Base-by-base conservation (phyloP, 2,113 vertebrate species). In the Nibea coibor region DNA sequence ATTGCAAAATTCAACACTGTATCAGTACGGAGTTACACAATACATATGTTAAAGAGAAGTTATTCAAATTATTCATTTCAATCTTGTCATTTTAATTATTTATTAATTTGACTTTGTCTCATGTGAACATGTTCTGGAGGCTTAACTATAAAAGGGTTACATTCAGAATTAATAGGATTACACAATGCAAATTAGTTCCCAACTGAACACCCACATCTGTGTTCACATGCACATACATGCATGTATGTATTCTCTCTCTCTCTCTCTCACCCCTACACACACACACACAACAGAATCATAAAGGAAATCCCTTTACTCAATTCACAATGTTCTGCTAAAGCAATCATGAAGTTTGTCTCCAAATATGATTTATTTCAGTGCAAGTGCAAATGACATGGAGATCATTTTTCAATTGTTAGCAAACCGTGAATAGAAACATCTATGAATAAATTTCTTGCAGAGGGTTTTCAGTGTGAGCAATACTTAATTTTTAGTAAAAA, bases 71-170 rank as follows among this genome's bases (percentile, higher is more conserved):
- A 39, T 68, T 73, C 9, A 43, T 59, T 22, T 28, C 17, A 75
- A 78, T 4, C 42, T 39, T 45, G 20, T 56, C 3, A 77, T 77
- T 86, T 61, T 2, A 61, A 58, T 75, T 71, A 72, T 68, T 66
- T 50, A 68, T 74, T 54, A 75, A 79, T 79, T 67, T 26, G 64
- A 80, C 47, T 80, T 71, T 69, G 67, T 89, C 67, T 78, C 19
- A 86, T 84, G 61, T 70, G 45, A 78, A 69, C 75, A 79, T 72
- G 76, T 89, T 82, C 77, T 63, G 75, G 71, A 59, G 82, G 81
- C 78, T 90, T 81, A 83, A 72, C 61, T 43, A 24, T 84, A 91
- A 92, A 87, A 75, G 91, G 91, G 90, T 93, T 93, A 91, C 67
- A 84, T 50, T 61, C 70, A 82, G 65, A 81, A 81, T 86, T 83